phyloP scores from a whole-genome alignment of 2,888 invertebrate species.

The Machimus atricapillus region DNA sequence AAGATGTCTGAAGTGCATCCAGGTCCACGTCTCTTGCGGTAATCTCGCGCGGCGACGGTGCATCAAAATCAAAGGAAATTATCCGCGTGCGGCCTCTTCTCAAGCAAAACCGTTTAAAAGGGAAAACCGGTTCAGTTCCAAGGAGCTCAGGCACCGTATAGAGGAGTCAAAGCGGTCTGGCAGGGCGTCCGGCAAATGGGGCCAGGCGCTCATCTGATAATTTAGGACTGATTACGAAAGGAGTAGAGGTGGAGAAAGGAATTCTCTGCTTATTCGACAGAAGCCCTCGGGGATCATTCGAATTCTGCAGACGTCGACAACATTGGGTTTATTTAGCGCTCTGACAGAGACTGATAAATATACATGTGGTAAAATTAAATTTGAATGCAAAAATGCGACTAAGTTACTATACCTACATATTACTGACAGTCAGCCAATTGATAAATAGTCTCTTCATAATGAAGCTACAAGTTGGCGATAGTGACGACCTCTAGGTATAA shows the following conservation, averaged over 20 bases:
- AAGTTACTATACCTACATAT: not conserved
- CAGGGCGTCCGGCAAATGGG: not conserved
- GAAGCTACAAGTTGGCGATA: not conserved
- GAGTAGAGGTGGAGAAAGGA: conserved; percentile 10
- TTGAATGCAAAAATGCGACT: not conserved
- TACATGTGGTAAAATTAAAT: not conserved
- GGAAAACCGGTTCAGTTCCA: conserved; percentile 19
- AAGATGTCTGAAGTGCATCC: conserved; percentile 31
- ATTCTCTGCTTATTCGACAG: not conserved
- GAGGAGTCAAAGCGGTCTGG: not conserved
- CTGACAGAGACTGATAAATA: not conserved
- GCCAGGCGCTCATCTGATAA: conserved; percentile 6
- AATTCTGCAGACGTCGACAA: not conserved
- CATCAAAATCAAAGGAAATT: conserved; percentile 28
- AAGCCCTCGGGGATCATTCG: not conserved
- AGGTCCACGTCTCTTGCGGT: conserved; percentile 28
- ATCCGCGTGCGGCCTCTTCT: not conserved
- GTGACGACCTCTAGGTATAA: not conserved
- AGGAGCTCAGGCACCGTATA: not conserved
- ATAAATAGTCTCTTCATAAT: not conserved
- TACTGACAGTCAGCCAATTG: not conserved
- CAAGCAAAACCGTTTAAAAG: conserved; percentile 28
- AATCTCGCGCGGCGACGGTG: conserved; percentile 5
- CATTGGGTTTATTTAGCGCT: not conserved
- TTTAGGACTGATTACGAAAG: not conserved